Percentiles rank a stretch among this genome's conserved stretches.
Evolutionary conservation across 2,888 invertebrate species (phyloP).

Genomic region (Himalopsyche japonica): DNA sequence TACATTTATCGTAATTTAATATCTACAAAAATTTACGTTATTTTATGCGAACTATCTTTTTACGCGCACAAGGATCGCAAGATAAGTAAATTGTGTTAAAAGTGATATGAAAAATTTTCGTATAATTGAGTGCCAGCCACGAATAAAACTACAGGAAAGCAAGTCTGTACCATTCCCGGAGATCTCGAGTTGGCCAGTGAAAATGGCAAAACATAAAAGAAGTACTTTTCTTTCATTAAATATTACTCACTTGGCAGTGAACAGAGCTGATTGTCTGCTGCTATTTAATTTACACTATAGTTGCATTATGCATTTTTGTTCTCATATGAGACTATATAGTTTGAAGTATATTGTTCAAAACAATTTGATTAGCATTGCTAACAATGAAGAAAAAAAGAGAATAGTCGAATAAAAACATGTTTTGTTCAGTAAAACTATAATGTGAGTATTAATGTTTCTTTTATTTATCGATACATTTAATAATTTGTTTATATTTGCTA

Average conservation of each 20-base stretch:
- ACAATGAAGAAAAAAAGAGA: no score
- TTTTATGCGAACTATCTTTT: background rate
- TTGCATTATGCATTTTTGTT: no score
- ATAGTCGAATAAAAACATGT: no score
- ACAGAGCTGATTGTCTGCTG: background rate
- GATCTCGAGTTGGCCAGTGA: background rate
- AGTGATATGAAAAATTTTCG: background rate
- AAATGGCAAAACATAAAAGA: background rate
- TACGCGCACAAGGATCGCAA: background rate
- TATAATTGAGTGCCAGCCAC: background rate
- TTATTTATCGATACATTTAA: no score
- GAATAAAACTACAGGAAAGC: background rate
- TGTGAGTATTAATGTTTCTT: no score
- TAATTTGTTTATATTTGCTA: no score
- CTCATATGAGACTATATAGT: no score
- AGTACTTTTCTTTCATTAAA: background rate
- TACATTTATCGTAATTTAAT: no score
- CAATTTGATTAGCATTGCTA: no score
- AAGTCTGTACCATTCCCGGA: constrained; percentile 1
- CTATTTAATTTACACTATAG: background rate
- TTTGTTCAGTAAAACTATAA: no score
- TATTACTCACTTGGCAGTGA: background rate
- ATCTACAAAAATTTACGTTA: no score
- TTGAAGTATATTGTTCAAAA: no score
- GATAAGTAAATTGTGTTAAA: background rate